These are phyloP conservation scores for Turritopsis dohrnii DNA, from an alignment of 30 jellyfish, hydroid and myxozoan genomes.

Conservation along the genomic window DNA sequence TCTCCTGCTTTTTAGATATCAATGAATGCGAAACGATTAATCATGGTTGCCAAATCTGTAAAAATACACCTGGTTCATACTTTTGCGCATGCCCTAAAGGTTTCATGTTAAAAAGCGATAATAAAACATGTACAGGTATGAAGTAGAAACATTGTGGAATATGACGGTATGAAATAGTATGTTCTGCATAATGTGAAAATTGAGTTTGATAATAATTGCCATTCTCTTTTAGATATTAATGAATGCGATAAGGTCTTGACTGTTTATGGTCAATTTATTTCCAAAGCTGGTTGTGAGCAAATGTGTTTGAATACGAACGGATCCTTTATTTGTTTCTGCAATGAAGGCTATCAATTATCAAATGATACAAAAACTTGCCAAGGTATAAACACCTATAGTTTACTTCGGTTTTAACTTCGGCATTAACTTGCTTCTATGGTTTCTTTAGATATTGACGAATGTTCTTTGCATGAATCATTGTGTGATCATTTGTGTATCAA, in stretches of 20 bases:
- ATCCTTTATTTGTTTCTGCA: slow-evolving; percentile 45
- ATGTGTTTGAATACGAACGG: slow-evolving; percentile 50
- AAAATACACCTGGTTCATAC: slow-evolving; percentile 7
- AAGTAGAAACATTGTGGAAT: too few species aligned
- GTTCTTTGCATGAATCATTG: slow-evolving; percentile 25
- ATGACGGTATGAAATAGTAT: too few species aligned
- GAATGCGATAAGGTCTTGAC: slow-evolving; percentile 38
- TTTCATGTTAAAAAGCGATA: not conserved
- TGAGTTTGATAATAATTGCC: not conserved
- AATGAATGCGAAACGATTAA: slow-evolving; percentile 5
- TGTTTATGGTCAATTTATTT: slow-evolving; percentile 12
- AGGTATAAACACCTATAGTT: slow-evolving; percentile 42
- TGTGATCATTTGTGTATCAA: slow-evolving; percentile 56
- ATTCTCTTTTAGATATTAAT: slow-evolving; percentile 26
- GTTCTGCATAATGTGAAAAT: too few species aligned
- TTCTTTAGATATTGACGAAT: slow-evolving; percentile 49
- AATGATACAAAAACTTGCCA: slow-evolving; percentile 56
- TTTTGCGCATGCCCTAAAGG: slow-evolving; percentile 6
- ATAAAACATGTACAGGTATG: not conserved
- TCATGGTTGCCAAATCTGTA: not conserved
- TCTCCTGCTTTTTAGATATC: not conserved
- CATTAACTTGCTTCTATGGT: too few species aligned
- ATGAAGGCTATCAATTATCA: slow-evolving; percentile 34
- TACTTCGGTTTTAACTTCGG: too few species aligned
- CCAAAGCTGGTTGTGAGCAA: slow-evolving; percentile 51